Base-by-base conservation (phyloP, 2,797 vertebrate genomes). In the Anomalospiza imberbis region DNA sequence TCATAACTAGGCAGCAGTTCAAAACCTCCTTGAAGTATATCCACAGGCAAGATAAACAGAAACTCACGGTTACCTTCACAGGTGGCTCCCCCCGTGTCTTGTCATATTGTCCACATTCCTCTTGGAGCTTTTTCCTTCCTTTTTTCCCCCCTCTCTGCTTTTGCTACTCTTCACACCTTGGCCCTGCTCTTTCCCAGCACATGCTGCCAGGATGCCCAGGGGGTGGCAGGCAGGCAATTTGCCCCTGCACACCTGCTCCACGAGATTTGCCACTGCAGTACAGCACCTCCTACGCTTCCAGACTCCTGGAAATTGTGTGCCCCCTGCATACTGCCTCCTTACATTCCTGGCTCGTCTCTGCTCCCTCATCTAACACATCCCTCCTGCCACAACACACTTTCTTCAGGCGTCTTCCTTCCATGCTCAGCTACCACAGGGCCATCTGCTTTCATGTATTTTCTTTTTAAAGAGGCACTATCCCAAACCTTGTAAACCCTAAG, bases 201-300 rank as follows among this genome's bases (percentile, higher is more conserved):
- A 40, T 5, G 0, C 83, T 76, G 77, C 94, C 94, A 73, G 36
- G 92, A 48, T 70, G 87, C 82, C 73, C 66, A 17, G 65, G 78
- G 86, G 81, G 54, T 21, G 67, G 54, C 60, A 88, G 63, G 93
- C 74, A 32, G 85, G 88, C 88, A 22, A 25, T 81, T 76, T 89
- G 85, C 83, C 93, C 95, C 93, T 89, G 70, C 93, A 94, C 91
- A 93, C 73, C 88, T 93, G 94, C 85, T 95, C 80, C 66, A 18
- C 17, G 36, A 78, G 82, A 72, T 75, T 55, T 74, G 61, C 89
- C 50, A 57, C 92, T 1, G 0, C 85, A 62, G 65, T 9, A 2
- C 6, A 66, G 70, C 83, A 91, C 85, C 79, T 93, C 93, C 89
- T 50, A 86, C 36, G 7, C 88, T 26, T 17, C 73, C 94, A 90